Conservation (phyloP, 2,113 vertebrate species). For the Nanorana parkeri region DNA sequence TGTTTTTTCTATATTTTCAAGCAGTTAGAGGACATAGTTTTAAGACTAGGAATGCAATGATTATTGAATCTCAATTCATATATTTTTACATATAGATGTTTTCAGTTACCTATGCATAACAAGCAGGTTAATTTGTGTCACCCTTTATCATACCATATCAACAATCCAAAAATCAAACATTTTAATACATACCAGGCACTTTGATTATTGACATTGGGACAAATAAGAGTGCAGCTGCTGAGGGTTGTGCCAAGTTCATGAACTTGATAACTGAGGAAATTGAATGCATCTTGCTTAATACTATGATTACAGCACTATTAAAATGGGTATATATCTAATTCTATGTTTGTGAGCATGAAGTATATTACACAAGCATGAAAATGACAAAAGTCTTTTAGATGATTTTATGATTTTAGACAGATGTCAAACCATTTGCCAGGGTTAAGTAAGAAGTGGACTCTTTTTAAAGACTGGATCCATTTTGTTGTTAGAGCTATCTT, state of each 20-base stretch:
- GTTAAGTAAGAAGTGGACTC: too few species aligned
- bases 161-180: conserved; percentile 39
- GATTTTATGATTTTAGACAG: too few species aligned
- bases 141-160: background rate
- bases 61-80: background rate
- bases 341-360: too few species aligned
- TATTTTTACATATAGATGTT: conserved; percentile 19
- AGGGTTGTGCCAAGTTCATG: conserved; percentile 24
- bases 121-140: conserved; percentile 46
- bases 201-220: conserved; percentile 43
- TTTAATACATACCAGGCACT: conserved; percentile 37
- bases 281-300: conserved; percentile 49
- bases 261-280: conserved; percentile 45
- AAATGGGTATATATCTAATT: background rate
- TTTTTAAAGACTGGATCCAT: too few species aligned
- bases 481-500: too few species aligned
- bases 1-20: conserved; percentile 57
- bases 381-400: too few species aligned
- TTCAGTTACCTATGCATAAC: conserved; percentile 34
- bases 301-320: conserved; percentile 1
- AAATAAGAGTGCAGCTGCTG: conserved; percentile 32
- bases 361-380: too few species aligned
- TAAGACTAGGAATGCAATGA: conserved; percentile 15
- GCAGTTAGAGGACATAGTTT: conserved; percentile 25
- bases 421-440: too few species aligned